Base-by-base conservation (phyloP, 1,140 invertebrate genomes). In the Metopolophium dirhodum region DNA sequence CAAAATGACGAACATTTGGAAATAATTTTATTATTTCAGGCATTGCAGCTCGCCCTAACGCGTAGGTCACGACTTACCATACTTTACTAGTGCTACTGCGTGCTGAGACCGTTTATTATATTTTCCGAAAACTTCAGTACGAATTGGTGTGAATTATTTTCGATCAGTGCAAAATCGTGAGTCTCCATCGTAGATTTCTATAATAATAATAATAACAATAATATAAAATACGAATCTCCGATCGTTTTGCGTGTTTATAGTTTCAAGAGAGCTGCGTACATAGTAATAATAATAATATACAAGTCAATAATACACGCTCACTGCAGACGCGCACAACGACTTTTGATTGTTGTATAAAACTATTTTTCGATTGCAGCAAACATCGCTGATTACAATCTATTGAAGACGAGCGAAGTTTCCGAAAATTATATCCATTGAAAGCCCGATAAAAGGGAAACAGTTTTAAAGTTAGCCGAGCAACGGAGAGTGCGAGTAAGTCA, bases 311-410 rank as follows among this genome's bases (percentile, higher is more conserved):
- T 54, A 54, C 20, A 51, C n/a, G 0, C 35, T 83, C 20, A 41
- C 41, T 41, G 20, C 20, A 37, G 30, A 77, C 51, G 4, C 20
- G 22, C 30, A 68, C 26, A 14, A n/a, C 23, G 30, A n/a, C 77
- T 23, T 23, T 37, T 83, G 77, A 83, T 37, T 83, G 77, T 83
- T 14, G 35, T 7, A 37, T 37, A 83, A 83, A 37, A 83, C 77
- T 37, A 20, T 83, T 37, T 83, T 83, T 77, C 35, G 35, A 83
- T 83, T n/a, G 35, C 77, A 37, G 35, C 77, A 37, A 37, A 83
- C 77, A 35, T 83, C 83, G 45, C 23, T 85, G 83, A 85, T 85
- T 85, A 85, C 41, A 45, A 45, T 85, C 83, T 85, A 85, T 85
- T 85, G 83, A 85, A 26, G 37, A 85, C 20, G 35, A 83, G n/a